Conservation (phyloP, 2,888 invertebrate genomes). For the Drosophila histrio region DNA sequence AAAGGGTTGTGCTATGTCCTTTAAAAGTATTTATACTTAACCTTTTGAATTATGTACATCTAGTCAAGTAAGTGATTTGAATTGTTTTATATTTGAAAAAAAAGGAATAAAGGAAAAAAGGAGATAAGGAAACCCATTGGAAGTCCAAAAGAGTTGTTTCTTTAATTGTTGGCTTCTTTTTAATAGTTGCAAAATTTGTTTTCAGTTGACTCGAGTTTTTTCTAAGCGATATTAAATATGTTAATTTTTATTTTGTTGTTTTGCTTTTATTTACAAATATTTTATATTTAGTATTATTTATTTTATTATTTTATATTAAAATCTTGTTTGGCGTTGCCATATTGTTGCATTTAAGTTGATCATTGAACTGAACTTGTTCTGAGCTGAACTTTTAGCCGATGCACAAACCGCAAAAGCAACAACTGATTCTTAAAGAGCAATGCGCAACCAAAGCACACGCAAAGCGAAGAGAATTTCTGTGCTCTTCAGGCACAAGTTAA, state of each 20-base stretch:
- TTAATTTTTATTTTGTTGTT: too few relatives aligned
- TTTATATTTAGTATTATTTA: too few relatives aligned
- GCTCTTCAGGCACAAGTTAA: not conserved
- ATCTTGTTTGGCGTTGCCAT: not conserved
- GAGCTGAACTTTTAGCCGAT: conserved; percentile 23
- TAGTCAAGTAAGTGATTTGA: too few relatives aligned
- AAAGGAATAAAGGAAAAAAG: too few relatives aligned
- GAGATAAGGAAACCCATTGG: too few relatives aligned
- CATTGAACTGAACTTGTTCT: not conserved
- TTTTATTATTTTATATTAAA: not conserved
- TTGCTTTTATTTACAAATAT: too few relatives aligned
- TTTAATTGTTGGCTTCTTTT: too few relatives aligned
- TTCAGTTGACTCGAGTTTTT: too few relatives aligned
- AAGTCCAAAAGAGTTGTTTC: too few relatives aligned
- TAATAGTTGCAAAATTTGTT: too few relatives aligned
- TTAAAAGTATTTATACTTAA: not conserved
- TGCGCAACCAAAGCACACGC: not conserved
- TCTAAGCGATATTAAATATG: too few relatives aligned
- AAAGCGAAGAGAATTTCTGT: conserved; percentile 14
- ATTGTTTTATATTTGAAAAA: too few relatives aligned
- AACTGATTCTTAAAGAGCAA: conserved; percentile 21
- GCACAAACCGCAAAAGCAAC: conserved; percentile 28
- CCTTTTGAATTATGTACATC: not conserved
- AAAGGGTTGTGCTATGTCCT: not conserved
- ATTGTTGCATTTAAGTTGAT: not conserved